Evolutionary conservation across 2,113 vertebrate genomes (phyloP), one percentile per base, ranked within the genome.

Genomic region (Tetrao urogallus): DNA sequence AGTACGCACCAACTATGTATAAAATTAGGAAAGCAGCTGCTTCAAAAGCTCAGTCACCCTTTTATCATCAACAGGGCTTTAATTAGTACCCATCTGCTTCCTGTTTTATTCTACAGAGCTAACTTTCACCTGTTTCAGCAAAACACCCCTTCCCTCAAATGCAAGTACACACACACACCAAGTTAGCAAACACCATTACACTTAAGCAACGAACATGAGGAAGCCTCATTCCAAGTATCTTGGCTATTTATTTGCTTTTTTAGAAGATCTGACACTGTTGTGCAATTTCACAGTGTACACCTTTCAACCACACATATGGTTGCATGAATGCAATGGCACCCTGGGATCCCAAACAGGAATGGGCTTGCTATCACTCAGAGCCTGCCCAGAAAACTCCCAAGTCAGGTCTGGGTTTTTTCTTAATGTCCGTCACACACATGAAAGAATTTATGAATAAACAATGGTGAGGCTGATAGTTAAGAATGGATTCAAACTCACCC

Each of bases 21-120:
- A 97, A 97, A 97, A 97, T 95, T 88, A 96, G 97, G 96, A 97
- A 97, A 89, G 88, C 97, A 98, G 97, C 96, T 98, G 97, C 85
- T 95, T 94, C 94, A 89, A 94, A 94, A 96, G 88, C 93, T 95
- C 97, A 94, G 95, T 96, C 97, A 96, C 36, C 81, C 96, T 97
- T 98, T 97, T 92, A 96, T 94, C 87, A 97, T 95, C 96, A 97
- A 97, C 97, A 97, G 69, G 89, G 95, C 97, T 97, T 97, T 97
- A 98, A 98, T 98, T 97, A 98, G 97, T 63, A 95, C 93, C 96
- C 98, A 98, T 97, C 97, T 98, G 98, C 96, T 98, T 98, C 97
- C 98, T 98, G 97, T 97, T 97, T 96, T 91, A 98, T 60, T 87
- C 88, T 89, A 96, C 90, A 87, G 77, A 92, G 89, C 84, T 93